phyloP scores from a whole-genome alignment of 2,113 vertebrate species.

The Alouatta palliata region DNA sequence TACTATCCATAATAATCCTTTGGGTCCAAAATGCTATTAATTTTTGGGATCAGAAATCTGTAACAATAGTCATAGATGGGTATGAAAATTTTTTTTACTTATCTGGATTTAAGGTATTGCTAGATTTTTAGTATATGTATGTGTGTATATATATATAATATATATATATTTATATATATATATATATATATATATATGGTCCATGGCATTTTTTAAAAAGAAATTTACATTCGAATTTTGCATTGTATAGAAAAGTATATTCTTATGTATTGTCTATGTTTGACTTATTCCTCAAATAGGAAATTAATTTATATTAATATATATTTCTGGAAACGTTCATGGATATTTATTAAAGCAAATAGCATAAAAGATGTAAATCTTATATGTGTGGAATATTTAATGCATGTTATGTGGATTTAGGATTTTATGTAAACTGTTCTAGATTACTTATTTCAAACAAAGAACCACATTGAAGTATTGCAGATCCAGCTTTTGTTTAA shows the following conservation, averaged over 20 bases:
- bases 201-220: background rate
- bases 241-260: background rate
- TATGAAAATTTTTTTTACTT: slow-evolving; percentile 39
- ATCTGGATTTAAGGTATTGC: slow-evolving; percentile 16
- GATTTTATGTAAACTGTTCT: slow-evolving; percentile 75
- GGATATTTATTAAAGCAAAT: slow-evolving; percentile 35
- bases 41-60: slow-evolving; percentile 11
- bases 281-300: slow-evolving; percentile 39
- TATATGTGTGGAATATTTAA: slow-evolving; percentile 45
- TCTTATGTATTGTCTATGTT: slow-evolving; percentile 24
- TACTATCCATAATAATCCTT: slow-evolving; percentile 2
- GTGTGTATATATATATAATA: too few relatives aligned
- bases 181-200: too few relatives aligned
- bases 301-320: slow-evolving; percentile 35
- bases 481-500: slow-evolving; percentile 58
- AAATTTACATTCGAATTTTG: slow-evolving; percentile 36
- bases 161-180: too few relatives aligned
- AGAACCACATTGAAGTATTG: slow-evolving; percentile 60
- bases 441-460: slow-evolving; percentile 72
- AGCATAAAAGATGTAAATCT: slow-evolving; percentile 18
- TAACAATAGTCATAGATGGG: background rate
- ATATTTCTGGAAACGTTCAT: slow-evolving; percentile 48
- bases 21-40: background rate
- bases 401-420: background rate
- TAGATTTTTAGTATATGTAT: slow-evolving; percentile 35